A percentile compares a stretch with the other conserved stretches of the same genome.
Conservation (phyloP, 2,888 invertebrate species). For the Amphipoea oculea region DNA sequence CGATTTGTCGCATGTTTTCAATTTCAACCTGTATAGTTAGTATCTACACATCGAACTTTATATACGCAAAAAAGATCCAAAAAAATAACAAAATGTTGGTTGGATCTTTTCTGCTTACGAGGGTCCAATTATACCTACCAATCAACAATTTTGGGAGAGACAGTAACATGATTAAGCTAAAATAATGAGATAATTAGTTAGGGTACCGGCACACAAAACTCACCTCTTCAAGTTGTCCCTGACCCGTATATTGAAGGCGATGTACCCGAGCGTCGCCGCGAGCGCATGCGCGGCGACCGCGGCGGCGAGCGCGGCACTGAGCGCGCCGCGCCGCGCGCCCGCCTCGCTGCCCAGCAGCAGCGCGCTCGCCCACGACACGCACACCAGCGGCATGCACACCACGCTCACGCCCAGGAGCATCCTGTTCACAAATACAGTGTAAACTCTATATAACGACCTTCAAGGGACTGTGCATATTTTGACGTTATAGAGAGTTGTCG, state of each 20-base stretch:
- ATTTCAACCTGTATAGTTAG: no score
- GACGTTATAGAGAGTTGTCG: no score
- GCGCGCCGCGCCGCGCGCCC: slow-evolving; percentile 91
- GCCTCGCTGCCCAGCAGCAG: slow-evolving; percentile 91
- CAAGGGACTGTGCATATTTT: no score
- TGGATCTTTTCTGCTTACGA: no score
- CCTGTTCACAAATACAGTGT: background rate
- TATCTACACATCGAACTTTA: no score
- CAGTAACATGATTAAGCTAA: background rate
- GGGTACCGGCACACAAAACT: background rate
- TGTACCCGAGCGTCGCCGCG: slow-evolving; percentile 92
- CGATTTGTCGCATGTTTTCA: no score
- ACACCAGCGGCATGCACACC: slow-evolving; percentile 95
- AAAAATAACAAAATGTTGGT: no score
- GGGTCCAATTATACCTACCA: no score
- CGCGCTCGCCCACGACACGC: slow-evolving; percentile 94
- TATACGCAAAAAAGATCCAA: no score
- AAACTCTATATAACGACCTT: no score
- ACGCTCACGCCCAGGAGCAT: slow-evolving; percentile 95
- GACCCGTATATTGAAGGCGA: slow-evolving; percentile 96
- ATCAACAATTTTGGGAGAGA: background rate
- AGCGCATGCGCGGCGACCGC: slow-evolving; percentile 91
- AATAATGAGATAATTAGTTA: background rate
- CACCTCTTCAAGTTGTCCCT: slow-evolving; percentile 93
- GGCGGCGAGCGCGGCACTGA: slow-evolving; percentile 95